Base-by-base conservation (phyloP, 2,797 vertebrate genomes). In the Fratercula arctica region DNA sequence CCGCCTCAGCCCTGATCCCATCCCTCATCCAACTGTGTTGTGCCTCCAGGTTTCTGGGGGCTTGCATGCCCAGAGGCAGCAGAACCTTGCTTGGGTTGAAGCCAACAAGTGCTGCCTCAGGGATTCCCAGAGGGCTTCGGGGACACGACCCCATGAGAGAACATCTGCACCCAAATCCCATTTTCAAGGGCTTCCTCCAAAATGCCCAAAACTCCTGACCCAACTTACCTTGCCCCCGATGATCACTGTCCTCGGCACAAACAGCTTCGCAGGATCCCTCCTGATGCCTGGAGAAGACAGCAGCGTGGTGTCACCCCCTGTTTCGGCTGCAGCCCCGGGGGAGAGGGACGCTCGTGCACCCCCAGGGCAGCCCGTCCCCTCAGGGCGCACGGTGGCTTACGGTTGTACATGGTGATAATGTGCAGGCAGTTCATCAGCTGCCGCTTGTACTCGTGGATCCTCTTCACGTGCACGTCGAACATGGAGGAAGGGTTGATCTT, bases 401-500 rank as follows among this genome's bases (percentile, higher is more conserved):
- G 98, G 98, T 99, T 99, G 98, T 99, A 99, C 98, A 99, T 98
- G 89, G 98, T 97, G 98, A 99, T 96, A 97, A 99, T 93, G 53
- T 99, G 99, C 94, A 99, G 98, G 94, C 99, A 99, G 98, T 99
- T 99, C 97, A 99, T 98, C 72, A 99, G 97, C 98, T 99, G 99
- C 26, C 99, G 97, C 96, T 99, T 99, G 97, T 99, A 99, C 97
- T 99, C 99, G 1, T 99, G 99, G 96, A 99, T 99, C 91, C 99
- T 98, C 96, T 99, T 99, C 93, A 99, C 99, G 1, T 99, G 99
- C 72, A 99, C 99, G 4, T 99, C 99, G 24, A 99, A 99, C 98
- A 99, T 99, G 97, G 99, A 99, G 18, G 98, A 97, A 0, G 99
- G 98, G 97, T 99, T 99, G 91, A 99, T 99, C 92, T 99, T 98